Evolutionary conservation across 2,113 vertebrate genomes (phyloP), one percentile per base, ranked within the genome.

Genomic region (Siniperca chuatsi): DNA sequence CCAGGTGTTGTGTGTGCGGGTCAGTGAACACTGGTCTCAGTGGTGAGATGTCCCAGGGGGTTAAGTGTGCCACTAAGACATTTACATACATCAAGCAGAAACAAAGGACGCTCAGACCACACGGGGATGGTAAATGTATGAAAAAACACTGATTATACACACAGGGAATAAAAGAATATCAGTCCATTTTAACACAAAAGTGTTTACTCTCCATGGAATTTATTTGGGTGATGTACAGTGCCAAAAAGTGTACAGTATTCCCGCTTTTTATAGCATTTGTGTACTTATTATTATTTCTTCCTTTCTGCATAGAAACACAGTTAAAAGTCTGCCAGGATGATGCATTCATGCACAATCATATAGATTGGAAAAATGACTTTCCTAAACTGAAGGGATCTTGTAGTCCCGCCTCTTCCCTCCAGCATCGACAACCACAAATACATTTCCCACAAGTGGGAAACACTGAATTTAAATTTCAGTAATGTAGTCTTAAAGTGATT

Each of bases 1-100:
- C 93, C 92, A 94, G 92, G 90, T 95, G 92, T 90, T 86, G 82
- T 61, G 79, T 81, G 84, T 89, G 80, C 83, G 60, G 91, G 86
- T 92, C 90, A 93, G 85, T 92, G 90, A 82, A 84, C 92, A 74
- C 60, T 42, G 78, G 83, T 83, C 65, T 37, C 33, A 29, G 65
- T 72, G 37, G 83, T 50, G 76, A 72, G 71, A 69, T 79, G 81
- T 91, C 75, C 84, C 81, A 72, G 33, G 81, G 90, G 90, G 79
- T 78, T 37, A 25, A 77, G 61, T 70, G 64, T 64, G 78, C 89
- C 76, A 79, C 79, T n/a, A 23, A 85, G 83, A 88, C 42, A 40
- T 82, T 83, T 62, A 66, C 58, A 79, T 85, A 87, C 79, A 57
- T 40, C 50, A 79, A 84, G 60, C 84, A 83, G 90, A 89, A 84